phyloP scores from a whole-genome alignment of 1,140 invertebrate genomes.

The Leptopilina boulardi region DNA sequence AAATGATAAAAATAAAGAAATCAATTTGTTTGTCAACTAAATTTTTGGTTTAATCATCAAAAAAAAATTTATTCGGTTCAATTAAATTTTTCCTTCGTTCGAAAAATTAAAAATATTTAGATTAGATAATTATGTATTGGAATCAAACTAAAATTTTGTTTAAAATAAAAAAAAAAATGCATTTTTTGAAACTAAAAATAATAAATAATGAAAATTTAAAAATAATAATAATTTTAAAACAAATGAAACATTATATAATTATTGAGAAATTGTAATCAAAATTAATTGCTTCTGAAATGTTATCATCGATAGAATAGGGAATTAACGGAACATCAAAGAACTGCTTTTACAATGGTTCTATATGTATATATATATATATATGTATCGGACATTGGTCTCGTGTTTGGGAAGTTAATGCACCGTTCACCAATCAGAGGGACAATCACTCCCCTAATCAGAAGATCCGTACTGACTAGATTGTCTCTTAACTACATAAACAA shows the following conservation, averaged over 20 bases:
- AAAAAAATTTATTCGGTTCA: too few relatives aligned
- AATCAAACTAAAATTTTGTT: too few relatives aligned
- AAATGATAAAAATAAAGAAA: too few relatives aligned
- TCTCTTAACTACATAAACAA: slow-evolving; percentile 21
- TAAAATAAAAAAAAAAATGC: too few relatives aligned
- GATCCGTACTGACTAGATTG: slow-evolving; percentile 24
- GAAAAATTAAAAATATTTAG: too few relatives aligned
- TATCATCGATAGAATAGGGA: neutral
- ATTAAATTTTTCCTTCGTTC: too few relatives aligned
- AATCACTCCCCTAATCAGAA: slow-evolving; percentile 28
- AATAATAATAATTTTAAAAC: neutral
- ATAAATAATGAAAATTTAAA: neutral
- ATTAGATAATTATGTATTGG: too few relatives aligned
- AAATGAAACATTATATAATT: neutral
- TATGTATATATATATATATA: too few relatives aligned
- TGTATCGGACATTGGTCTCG: slow-evolving; percentile 15
- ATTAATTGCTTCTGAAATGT: neutral
- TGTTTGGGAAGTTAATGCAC: slow-evolving; percentile 22
- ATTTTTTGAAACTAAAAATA: too few relatives aligned
- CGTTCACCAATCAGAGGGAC: slow-evolving; percentile 24
- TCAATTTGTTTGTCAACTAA: too few relatives aligned
- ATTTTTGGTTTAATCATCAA: too few relatives aligned
- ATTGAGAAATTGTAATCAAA: neutral
- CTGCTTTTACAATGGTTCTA: neutral
- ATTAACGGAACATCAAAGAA: slow-evolving; percentile 26